Percentiles rank a stretch among this genome's conserved stretches.
Evolutionary conservation across 1,140 invertebrate genomes (phyloP).

Genomic region (Apis dorsata): DNA sequence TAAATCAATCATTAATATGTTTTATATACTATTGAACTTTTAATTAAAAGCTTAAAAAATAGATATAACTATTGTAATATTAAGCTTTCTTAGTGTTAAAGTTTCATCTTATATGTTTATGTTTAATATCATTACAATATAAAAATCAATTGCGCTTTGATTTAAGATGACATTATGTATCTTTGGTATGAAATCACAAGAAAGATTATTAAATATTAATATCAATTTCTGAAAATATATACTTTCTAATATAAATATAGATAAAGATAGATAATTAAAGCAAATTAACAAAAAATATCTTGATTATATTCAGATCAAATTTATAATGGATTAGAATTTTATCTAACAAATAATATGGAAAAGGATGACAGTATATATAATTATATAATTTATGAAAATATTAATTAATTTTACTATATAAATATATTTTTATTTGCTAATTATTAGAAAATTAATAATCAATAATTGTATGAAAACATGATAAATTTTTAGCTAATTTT

Average conservation of each 20-base stretch:
- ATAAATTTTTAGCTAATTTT: background rate
- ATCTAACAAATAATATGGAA: background rate
- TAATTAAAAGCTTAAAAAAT: slow-evolving; percentile 5
- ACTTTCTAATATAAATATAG: background rate
- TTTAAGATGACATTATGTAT: background rate
- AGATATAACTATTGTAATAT: background rate
- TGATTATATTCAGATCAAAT: background rate
- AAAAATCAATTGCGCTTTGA: background rate
- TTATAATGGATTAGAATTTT: background rate
- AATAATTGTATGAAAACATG: slow-evolving; percentile 24
- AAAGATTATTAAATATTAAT: background rate
- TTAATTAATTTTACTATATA: background rate
- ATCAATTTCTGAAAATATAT: no score
- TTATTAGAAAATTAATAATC: slow-evolving; percentile 8
- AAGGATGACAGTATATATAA: background rate
- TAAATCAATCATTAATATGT: background rate
- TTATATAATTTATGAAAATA: background rate
- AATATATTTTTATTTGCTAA: background rate
- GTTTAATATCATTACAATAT: no score
- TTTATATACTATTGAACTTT: slow-evolving; percentile 12
- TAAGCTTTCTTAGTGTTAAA: background rate
- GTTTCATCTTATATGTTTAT: background rate
- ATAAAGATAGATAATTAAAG: background rate
- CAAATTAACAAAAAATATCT: background rate
- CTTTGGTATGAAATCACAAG: background rate